Conservation (phyloP, 1,140 invertebrate species). For the Caligus rogercresseyi region DNA sequence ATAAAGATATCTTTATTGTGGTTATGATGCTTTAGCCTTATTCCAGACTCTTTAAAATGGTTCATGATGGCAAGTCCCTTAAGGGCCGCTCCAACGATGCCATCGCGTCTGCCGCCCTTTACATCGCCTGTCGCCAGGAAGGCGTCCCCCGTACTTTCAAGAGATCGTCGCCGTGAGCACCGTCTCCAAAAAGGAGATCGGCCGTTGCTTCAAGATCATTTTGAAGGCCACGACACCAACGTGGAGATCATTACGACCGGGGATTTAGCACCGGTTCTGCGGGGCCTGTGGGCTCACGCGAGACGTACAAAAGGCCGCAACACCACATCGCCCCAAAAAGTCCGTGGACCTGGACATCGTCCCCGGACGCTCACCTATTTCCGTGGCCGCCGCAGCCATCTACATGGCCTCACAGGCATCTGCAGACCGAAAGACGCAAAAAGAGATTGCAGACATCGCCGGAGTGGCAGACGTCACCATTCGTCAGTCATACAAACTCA, state of each 20-base stretch:
- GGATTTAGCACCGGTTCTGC: constrained; percentile 84
- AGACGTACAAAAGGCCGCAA: constrained; percentile 83
- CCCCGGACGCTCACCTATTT: constrained; percentile 94
- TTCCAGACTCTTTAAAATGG: constrained; percentile 27
- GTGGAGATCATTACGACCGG: constrained; percentile 95
- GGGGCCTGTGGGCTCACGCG: constrained; percentile 65
- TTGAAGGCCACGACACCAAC: constrained; percentile 75
- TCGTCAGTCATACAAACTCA: constrained; percentile 88
- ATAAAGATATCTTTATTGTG: neutral
- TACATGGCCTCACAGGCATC: constrained; percentile 82
- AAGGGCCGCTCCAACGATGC: constrained; percentile 92
- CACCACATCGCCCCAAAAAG: constrained; percentile 85
- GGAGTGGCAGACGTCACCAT: constrained; percentile 96
- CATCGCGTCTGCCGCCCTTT: constrained; percentile 93
- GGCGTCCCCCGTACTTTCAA: constrained; percentile 93
- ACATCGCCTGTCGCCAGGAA: constrained; percentile 96
- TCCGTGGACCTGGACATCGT: constrained; percentile 95
- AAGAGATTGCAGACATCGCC: constrained; percentile 96
- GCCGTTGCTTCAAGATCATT: constrained; percentile 86
- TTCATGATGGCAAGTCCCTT: constrained; percentile 89
- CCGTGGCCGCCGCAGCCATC: constrained; percentile 95
- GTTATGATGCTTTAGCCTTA: constrained; percentile 23
- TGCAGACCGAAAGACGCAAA: constrained; percentile 80
- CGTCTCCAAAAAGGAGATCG: constrained; percentile 98
- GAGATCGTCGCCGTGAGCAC: constrained; percentile 97